phyloP scores from a whole-genome alignment of 2,113 vertebrate species.

The Alosa alosa region DNA sequence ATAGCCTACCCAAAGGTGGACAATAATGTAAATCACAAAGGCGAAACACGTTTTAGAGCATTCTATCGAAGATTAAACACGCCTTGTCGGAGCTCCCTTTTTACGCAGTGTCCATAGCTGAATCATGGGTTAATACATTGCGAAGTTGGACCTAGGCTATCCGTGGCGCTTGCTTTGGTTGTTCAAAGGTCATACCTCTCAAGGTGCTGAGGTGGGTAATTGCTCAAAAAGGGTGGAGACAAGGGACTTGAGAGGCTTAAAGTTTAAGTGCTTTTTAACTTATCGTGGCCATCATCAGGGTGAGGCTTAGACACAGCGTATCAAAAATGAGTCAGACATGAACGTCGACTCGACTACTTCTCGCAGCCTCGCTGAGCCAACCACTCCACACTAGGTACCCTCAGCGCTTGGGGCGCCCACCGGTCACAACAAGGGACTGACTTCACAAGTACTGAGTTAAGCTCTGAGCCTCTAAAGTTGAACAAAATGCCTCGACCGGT shows the following conservation, averaged over 20 bases:
- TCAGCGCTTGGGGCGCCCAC: background rate
- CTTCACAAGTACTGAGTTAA: background rate
- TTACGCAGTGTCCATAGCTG: background rate
- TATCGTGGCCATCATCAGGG: slow-evolving; percentile 47
- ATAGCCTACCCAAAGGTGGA: too few species aligned
- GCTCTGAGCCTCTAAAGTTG: background rate
- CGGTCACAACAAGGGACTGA: slow-evolving; percentile 7
- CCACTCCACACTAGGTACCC: background rate
- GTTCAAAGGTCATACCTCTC: slow-evolving; percentile 65
- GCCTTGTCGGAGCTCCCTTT: background rate
- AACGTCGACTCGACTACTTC: slow-evolving; percentile 31
- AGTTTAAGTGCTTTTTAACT: slow-evolving; percentile 35
- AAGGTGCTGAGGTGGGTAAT: slow-evolving; percentile 56
- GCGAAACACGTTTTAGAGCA: background rate
- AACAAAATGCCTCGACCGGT: slow-evolving; percentile 83
- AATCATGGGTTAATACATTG: background rate
- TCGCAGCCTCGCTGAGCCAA: background rate
- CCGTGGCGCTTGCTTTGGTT: slow-evolving; percentile 1
- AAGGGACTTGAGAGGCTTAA: slow-evolving; percentile 39
- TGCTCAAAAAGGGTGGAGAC: slow-evolving; percentile 56
- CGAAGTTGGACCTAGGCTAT: background rate
- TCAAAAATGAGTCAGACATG: slow-evolving; percentile 54
- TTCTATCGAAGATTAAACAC: background rate
- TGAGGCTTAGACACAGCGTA: slow-evolving; percentile 53
- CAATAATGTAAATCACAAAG: background rate